phyloP scores from a whole-genome alignment of 2,113 vertebrate species.

The Gallinago jamesoni region DNA sequence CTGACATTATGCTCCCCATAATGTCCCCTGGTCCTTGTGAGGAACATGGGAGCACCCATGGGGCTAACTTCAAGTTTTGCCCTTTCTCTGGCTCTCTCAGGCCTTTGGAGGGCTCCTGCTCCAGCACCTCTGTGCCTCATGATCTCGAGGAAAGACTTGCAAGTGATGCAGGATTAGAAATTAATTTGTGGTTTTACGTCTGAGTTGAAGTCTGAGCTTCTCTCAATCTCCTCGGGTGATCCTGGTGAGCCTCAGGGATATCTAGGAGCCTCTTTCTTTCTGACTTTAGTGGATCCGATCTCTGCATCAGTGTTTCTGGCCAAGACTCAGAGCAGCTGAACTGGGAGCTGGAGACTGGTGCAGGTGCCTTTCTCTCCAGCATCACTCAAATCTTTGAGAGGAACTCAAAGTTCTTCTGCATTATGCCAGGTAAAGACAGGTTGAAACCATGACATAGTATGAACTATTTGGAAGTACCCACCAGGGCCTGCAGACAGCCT shows the following conservation, averaged over 20 bases:
- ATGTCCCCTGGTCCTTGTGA: not conserved
- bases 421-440: not conserved
- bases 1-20: not conserved
- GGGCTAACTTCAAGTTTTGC: not conserved
- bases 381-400: not conserved
- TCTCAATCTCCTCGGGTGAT: not conserved
- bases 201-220: not conserved
- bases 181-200: not conserved
- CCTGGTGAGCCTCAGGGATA: not conserved
- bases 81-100: not conserved
- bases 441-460: rapidly evolving
- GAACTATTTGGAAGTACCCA: not conserved
- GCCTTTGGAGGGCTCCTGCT: not conserved
- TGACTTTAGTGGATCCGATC: rapidly evolving
- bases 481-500: not conserved
- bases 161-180: not conserved
- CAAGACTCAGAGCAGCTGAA: not conserved
- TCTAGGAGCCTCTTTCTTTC: not conserved
- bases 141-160: not conserved
- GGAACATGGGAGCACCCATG: not conserved
- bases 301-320: not conserved
- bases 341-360: not conserved
- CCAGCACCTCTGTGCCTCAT: not conserved
- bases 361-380: not conserved
- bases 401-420: not conserved